A percentile compares a stretch with the other conserved stretches of the same genome.
phyloP scores from a whole-genome alignment of 2,113 vertebrate species.

The Panthera uncia region DNA sequence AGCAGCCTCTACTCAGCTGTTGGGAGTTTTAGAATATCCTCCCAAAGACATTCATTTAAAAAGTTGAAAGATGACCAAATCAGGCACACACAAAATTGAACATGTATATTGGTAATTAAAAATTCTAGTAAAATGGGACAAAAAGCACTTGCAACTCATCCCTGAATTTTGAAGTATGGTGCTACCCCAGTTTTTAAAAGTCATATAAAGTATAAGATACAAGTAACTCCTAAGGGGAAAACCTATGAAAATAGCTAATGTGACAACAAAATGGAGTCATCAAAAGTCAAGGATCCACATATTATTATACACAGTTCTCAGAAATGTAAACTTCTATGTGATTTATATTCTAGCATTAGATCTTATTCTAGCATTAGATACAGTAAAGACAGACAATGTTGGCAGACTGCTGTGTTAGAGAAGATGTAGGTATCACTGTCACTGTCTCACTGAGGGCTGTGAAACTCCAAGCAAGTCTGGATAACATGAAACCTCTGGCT shows the following conservation, averaged over 20 bases:
- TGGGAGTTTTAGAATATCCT: neutral
- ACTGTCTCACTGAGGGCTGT: neutral
- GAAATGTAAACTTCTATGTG: neutral
- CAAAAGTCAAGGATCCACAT: neutral
- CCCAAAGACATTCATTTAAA: neutral
- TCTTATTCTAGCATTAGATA: neutral
- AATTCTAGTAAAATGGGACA: neutral
- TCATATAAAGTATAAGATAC: neutral
- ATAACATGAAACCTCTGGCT: neutral
- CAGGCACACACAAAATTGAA: neutral
- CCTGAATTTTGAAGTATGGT: neutral
- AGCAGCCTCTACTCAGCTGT: neutral
- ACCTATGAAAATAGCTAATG: neutral
- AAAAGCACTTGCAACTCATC: neutral
- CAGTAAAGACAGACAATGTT: neutral
- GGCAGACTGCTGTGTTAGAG: neutral
- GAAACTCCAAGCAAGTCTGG: neutral
- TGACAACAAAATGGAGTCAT: neutral
- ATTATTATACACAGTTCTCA: neutral
- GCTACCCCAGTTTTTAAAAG: neutral
- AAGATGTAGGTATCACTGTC: neutral
- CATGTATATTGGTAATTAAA: neutral
- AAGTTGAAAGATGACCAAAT: neutral
- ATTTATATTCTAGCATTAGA: neutral
- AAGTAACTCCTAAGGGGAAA: neutral